phyloP scores from a whole-genome alignment of 2,113 vertebrate species.

The Rhinopomastus cyanomelas region DNA sequence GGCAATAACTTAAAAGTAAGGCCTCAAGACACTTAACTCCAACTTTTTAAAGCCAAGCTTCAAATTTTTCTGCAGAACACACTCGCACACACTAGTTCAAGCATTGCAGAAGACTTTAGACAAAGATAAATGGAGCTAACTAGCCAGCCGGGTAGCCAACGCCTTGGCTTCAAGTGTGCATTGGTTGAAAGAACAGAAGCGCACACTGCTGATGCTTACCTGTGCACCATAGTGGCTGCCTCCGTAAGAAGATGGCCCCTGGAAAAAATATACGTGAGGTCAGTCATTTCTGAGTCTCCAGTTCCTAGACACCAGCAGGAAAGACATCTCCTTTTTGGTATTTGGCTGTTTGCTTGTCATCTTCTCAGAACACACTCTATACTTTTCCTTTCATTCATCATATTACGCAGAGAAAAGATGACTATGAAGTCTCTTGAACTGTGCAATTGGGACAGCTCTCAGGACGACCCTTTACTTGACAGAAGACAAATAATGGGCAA shows the following conservation, averaged over 20 bases:
- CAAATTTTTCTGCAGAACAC: too few species aligned
- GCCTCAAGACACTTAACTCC: too few species aligned
- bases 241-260: conserved; percentile 48
- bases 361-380: background rate
- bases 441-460: background rate
- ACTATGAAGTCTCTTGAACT: background rate
- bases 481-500: background rate
- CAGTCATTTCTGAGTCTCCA: background rate
- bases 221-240: conserved; percentile 43
- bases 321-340: background rate
- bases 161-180: background rate
- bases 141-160: background rate
- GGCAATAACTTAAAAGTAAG: too few species aligned
- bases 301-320: background rate
- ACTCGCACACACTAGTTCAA: too few species aligned
- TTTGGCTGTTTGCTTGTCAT: background rate
- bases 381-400: background rate
- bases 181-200: background rate
- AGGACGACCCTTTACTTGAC: background rate
- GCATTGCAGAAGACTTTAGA: background rate
- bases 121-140: background rate
- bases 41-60: too few species aligned
- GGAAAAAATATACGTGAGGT: background rate
- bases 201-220: conserved; percentile 15
- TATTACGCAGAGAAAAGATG: background rate